A percentile compares a stretch with the other conserved stretches of the same genome.
These are phyloP conservation scores for Crambe crambe DNA, from an alignment of 37 sponge, comb jelly and placozoan genomes.

Conservation along the genomic window DNA sequence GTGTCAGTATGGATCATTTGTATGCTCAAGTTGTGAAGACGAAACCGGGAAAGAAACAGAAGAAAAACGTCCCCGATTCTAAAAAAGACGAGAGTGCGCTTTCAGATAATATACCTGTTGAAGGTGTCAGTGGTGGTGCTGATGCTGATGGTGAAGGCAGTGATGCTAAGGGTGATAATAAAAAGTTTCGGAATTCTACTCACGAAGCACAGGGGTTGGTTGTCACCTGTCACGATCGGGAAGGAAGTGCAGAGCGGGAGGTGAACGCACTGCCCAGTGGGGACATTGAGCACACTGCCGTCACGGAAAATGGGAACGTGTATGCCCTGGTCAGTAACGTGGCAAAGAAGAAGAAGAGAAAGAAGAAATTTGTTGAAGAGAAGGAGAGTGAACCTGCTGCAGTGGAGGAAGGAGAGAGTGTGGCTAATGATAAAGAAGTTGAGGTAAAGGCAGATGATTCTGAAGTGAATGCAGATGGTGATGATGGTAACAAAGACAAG, in stretches of 20 bases:
- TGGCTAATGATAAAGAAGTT: not conserved
- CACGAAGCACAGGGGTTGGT: not conserved
- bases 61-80: not conserved
- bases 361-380: too few species aligned
- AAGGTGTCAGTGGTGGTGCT: too few species aligned
- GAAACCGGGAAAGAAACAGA: not conserved
- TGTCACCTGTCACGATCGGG: not conserved
- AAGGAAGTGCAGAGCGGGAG: not conserved
- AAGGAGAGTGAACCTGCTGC: not conserved
- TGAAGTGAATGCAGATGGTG: too few species aligned
- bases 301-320: not conserved
- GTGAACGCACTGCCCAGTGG: not conserved
- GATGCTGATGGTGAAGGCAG: not conserved
- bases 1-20: not conserved
- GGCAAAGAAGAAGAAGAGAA: slow-evolving; percentile 2
- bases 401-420: not conserved
- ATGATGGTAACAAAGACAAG: not conserved
- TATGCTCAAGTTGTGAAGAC: slow-evolving; percentile 10
- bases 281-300: slow-evolving; percentile 17
- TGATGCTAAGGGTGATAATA: not conserved
- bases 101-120: too few species aligned
- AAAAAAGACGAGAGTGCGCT: not conserved
- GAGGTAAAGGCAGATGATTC: too few species aligned
- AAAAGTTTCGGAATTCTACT: not conserved
- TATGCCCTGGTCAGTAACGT: slow-evolving; percentile 12